Evolutionary conservation across 2,113 vertebrate genomes (phyloP).

Genomic region (Todiramphus chloris): DNA sequence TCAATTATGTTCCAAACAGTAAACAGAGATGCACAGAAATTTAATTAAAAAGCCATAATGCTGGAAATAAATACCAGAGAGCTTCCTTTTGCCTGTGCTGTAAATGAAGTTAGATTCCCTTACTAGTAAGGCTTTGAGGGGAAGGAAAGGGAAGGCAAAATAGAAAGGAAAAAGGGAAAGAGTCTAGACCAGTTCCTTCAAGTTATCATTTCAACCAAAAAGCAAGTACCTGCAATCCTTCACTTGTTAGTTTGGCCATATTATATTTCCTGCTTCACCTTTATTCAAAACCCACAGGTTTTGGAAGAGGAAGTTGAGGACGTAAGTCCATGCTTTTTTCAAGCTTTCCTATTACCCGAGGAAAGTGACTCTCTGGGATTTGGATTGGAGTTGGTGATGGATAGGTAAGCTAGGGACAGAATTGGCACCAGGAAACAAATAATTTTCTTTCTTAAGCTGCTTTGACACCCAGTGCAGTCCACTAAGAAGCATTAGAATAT

Average conservation of each 20-base stretch:
- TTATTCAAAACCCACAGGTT: neutral
- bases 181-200: neutral
- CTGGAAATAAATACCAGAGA: neutral
- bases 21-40: conserved; percentile 21
- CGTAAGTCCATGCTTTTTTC: fast-evolving
- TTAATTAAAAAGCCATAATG: neutral
- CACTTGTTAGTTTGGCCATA: fast-evolving
- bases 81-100: neutral
- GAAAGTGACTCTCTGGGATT: neutral
- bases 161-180: neutral
- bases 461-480: neutral
- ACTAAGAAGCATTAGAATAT: neutral
- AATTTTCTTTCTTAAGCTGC: neutral
- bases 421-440: neutral
- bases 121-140: neutral
- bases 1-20: neutral
- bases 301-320: neutral
- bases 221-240: neutral
- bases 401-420: neutral
- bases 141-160: neutral
- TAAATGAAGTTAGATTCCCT: neutral
- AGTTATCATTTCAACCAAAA: neutral
- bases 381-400: neutral
- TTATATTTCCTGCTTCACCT: neutral
- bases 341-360: neutral